Percentiles rank a stretch among this genome's conserved stretches.
Evolutionary conservation across 2,888 invertebrate genomes (phyloP).

Genomic region (Morpho deidamia): DNA sequence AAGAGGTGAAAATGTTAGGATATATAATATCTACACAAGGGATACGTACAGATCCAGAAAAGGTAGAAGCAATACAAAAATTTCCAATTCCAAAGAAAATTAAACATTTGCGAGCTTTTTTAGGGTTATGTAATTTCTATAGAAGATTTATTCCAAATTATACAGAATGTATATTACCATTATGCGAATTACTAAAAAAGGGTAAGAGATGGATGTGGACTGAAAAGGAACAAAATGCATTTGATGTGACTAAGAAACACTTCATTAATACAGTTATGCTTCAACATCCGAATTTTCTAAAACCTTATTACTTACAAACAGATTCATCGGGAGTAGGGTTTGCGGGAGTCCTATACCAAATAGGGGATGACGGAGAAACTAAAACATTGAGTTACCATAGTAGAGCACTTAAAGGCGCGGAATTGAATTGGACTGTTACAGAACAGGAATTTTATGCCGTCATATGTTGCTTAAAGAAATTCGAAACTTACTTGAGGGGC

Average conservation of each 20-base stretch:
- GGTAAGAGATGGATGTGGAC: slow-evolving; percentile 22
- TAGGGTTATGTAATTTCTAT: slow-evolving; percentile 30
- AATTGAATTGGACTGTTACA: slow-evolving; percentile 27
- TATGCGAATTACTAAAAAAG: slow-evolving; percentile 27
- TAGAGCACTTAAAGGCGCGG: slow-evolving; percentile 18
- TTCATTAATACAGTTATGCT: slow-evolving; percentile 20
- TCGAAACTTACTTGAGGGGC: slow-evolving; percentile 30
- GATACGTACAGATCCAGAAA: slow-evolving; percentile 14
- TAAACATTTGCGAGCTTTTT: too few relatives aligned
- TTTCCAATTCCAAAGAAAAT: slow-evolving; percentile 26
- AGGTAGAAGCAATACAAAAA: slow-evolving; percentile 18
- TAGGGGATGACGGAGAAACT: slow-evolving; percentile 11
- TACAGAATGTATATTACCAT: slow-evolving; percentile 11
- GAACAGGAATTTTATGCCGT: slow-evolving; percentile 31
- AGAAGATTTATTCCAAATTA: slow-evolving; percentile 26
- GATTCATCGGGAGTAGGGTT: slow-evolving; percentile 24
- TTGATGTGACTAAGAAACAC: slow-evolving; percentile 20
- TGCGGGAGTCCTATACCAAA: slow-evolving; percentile 24
- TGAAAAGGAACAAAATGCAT: slow-evolving; percentile 13
- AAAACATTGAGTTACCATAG: slow-evolving; percentile 25
- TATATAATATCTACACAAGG: slow-evolving; percentile 23
- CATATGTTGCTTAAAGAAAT: too few relatives aligned
- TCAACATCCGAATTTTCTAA: slow-evolving; percentile 16
- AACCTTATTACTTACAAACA: slow-evolving; percentile 25
- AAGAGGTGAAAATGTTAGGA: slow-evolving; percentile 24